Base-by-base conservation (phyloP, 2,113 vertebrate species). In the Rhinichthys klamathensis region DNA sequence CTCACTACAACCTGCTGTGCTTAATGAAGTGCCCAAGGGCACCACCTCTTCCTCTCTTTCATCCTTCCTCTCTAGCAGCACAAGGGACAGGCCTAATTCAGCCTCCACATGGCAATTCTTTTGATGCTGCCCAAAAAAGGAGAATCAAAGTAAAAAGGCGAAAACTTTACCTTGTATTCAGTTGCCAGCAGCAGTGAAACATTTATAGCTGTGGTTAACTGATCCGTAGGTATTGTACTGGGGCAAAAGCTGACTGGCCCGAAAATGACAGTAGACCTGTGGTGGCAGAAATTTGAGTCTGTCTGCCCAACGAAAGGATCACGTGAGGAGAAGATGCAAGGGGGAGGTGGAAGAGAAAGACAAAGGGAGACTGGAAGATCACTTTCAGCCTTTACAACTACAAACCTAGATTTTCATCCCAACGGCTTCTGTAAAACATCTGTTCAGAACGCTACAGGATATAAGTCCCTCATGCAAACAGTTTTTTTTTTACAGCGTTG, bases 11-110 rank as follows among this genome's bases (percentile, higher is more conserved):
- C 84, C 87, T 84, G 65, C 80, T 67, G 69, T 56, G 73, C 63
- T 79, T 85, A 78, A 86, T 86, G 80, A 86, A 72, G 63, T 41
- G 60, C 80, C 67, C 58, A 54, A 70, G 61, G 80, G 80, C 61
- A 79, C 3, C 63, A 46, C 32, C 58, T 54, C 10, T 72, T 69
- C 25, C 27, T 56, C 73, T 69, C 70, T 49, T 69, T 82, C 49
- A 46, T 49, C 46, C 32, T 61, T 27, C 46, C 61, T 72, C 38
- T 60, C 56, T 21, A 30, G 44, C 46, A 51, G 7, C 27, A 65
- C 18, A 23, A 21, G 32, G 51, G n/a, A 54, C 51, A 25, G n/a
- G 44, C 23, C 27, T 72, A 82, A 82, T 80, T 79, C 67, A 27
- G 49, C 35, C 30, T 85, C 49, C 51, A 72, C 79, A 82, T 46